Percentiles rank a stretch among this genome's conserved stretches.
These are phyloP conservation scores for Pogonophryne albipinna DNA, from an alignment of 2,797 vertebrate genomes.

Conservation along the genomic window DNA sequence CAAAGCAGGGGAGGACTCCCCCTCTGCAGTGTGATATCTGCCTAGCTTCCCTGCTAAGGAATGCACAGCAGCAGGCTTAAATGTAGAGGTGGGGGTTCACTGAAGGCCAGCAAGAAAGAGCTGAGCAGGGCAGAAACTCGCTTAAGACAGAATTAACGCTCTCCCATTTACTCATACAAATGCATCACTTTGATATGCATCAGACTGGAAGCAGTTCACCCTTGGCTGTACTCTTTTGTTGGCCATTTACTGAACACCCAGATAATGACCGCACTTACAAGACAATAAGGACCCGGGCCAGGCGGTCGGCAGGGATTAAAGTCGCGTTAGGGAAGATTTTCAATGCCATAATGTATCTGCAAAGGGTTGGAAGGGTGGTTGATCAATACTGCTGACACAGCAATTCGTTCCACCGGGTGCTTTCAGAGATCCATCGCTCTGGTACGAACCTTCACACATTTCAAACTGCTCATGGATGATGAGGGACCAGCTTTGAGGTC, in stretches of 20 bases:
- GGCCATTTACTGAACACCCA: slow-evolving; percentile 67
- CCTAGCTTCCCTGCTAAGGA: slow-evolving; percentile 32
- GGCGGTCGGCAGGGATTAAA: slow-evolving; percentile 70
- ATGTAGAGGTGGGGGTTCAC: slow-evolving; percentile 26
- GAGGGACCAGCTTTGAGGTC: not conserved
- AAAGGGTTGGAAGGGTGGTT: slow-evolving; percentile 52
- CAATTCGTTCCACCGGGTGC: slow-evolving; percentile 62
- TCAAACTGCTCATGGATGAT: slow-evolving; percentile 20
- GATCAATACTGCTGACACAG: slow-evolving; percentile 71
- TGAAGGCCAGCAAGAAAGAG: slow-evolving; percentile 15
- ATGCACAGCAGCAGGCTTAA: slow-evolving; percentile 33
- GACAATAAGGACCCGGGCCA: slow-evolving; percentile 65
- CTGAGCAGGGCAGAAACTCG: slow-evolving; percentile 31
- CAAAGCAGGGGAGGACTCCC: slow-evolving; percentile 1
- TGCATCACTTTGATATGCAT: slow-evolving; percentile 54
- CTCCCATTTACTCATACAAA: slow-evolving; percentile 54
- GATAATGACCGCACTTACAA: slow-evolving; percentile 72
- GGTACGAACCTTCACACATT: slow-evolving; percentile 13
- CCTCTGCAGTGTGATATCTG: slow-evolving; percentile 24
- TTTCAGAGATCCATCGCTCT: slow-evolving; percentile 51
- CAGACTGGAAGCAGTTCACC: slow-evolving; percentile 55
- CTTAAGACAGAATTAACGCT: slow-evolving; percentile 37
- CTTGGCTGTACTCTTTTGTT: slow-evolving; percentile 56
- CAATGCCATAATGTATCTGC: slow-evolving; percentile 68
- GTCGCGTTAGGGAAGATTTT: slow-evolving; percentile 65